phyloP scores from a whole-genome alignment of 2,888 invertebrate species.

The Drosophila prostipennis region DNA sequence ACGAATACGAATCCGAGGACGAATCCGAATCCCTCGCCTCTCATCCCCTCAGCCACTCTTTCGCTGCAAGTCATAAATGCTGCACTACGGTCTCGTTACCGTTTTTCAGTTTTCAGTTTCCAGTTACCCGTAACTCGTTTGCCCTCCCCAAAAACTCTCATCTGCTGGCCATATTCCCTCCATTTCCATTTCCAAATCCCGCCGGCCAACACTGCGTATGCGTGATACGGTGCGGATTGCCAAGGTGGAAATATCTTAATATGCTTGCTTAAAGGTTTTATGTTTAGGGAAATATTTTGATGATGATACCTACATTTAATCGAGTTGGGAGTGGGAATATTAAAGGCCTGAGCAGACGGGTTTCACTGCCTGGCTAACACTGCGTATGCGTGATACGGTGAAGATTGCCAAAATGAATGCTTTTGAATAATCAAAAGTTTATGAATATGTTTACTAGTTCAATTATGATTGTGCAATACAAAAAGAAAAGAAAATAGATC shows the following conservation, averaged over 20 bases:
- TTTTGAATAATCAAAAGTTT: too few relatives aligned
- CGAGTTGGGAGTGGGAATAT: too few relatives aligned
- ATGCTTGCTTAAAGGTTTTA: background rate
- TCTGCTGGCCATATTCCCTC: background rate
- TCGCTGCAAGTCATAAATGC: constrained; percentile 66
- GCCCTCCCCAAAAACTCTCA: constrained; percentile 4
- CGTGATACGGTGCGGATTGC: constrained; percentile 22
- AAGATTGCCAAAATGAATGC: background rate
- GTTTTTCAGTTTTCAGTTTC: constrained; percentile 9
- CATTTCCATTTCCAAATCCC: constrained; percentile 18
- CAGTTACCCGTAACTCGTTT: constrained; percentile 7
- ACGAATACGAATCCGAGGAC: background rate
- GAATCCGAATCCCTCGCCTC: too few relatives aligned
- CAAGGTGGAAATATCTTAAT: background rate
- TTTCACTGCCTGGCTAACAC: constrained; percentile 6
- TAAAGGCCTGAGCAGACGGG: too few relatives aligned
- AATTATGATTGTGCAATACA: too few relatives aligned
- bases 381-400: constrained; percentile 4
- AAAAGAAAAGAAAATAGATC: too few relatives aligned
- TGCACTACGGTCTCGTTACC: constrained; percentile 35
- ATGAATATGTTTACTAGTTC: too few relatives aligned
- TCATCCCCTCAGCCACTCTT: constrained; percentile 3
- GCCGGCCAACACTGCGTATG: constrained; percentile 43
- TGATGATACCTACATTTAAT: too few relatives aligned
- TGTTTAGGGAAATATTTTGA: too few relatives aligned